Evolutionary conservation across 2,888 invertebrate genomes (phyloP).

Genomic region (Miltochrista miniata): DNA sequence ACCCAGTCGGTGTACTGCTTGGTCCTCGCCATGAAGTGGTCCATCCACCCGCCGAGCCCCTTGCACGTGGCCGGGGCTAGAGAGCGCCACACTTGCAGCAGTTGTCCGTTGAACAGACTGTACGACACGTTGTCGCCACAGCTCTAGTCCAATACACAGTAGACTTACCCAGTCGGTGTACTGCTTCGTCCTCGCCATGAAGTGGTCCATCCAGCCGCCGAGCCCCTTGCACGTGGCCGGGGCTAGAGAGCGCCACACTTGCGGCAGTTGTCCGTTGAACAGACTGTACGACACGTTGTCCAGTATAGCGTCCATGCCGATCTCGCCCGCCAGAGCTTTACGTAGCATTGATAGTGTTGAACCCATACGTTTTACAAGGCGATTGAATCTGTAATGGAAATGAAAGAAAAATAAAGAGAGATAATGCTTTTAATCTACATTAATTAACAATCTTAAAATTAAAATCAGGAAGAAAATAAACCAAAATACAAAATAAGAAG

Average conservation of each 20-base stretch:
- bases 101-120: too few species aligned
- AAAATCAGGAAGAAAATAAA: too few species aligned
- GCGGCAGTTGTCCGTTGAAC: slow-evolving; percentile 93
- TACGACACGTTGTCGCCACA: too few species aligned
- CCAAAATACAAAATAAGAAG: too few species aligned
- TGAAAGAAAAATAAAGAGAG: too few species aligned
- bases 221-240: slow-evolving; percentile 94
- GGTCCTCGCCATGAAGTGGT: slow-evolving; percentile 89
- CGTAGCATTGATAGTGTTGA: slow-evolving; percentile 88
- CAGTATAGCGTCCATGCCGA: slow-evolving; percentile 93
- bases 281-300: slow-evolving; percentile 93
- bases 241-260: slow-evolving; percentile 90
- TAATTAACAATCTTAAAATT: too few species aligned
- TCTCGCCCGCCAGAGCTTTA: slow-evolving; percentile 95
- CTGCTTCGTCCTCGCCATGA: slow-evolving; percentile 87
- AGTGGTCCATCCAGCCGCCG: slow-evolving; percentile 95
- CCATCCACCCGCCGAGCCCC: slow-evolving; percentile 94
- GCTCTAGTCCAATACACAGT: too few species aligned
- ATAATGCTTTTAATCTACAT: too few species aligned
- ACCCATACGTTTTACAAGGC: slow-evolving; percentile 87
- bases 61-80: slow-evolving; percentile 94
- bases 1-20: slow-evolving; percentile 92
- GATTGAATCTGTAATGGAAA: slow-evolving; percentile 86
- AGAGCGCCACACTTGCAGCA: slow-evolving; percentile 91
- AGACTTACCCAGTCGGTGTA: slow-evolving; percentile 88